A percentile compares a stretch with the other conserved stretches of the same genome.
Evolutionary conservation across 2,113 vertebrate species (phyloP).

Genomic region (Theristicus caerulescens): DNA sequence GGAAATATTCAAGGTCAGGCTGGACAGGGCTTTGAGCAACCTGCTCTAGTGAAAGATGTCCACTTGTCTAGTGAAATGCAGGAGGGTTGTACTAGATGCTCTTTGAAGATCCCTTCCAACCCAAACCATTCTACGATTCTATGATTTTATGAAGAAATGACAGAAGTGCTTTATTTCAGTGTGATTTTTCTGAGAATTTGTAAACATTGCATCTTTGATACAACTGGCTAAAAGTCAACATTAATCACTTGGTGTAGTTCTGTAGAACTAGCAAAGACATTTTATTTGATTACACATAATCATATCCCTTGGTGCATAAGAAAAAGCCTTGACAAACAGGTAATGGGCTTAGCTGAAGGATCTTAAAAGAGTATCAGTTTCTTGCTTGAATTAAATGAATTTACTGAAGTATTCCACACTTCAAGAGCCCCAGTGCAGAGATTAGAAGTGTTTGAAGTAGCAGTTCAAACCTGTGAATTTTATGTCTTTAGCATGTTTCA

Average conservation of each 20-base stretch:
- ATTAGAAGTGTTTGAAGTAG: background rate
- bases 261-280: background rate
- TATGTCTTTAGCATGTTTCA: background rate
- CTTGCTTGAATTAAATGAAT: background rate
- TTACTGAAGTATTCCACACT: background rate
- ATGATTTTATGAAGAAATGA: too few species aligned
- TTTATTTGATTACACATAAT: background rate
- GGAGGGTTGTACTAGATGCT: too few species aligned
- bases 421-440: background rate
- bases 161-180: too few species aligned
- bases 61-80: too few species aligned
- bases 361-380: background rate
- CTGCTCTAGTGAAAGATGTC: too few species aligned
- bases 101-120: too few species aligned
- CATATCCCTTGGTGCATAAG: background rate
- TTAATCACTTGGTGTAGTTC: background rate
- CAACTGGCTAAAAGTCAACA: background rate
- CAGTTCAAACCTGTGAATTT: background rate
- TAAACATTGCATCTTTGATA: background rate
- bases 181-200: too few species aligned
- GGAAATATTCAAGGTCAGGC: too few species aligned
- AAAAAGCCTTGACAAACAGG: background rate
- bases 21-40: too few species aligned
- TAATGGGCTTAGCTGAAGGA: background rate
- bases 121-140: too few species aligned